These are phyloP conservation scores for Brotogeris chrysoptera DNA, from an alignment of 2,797 vertebrate genomes.

Conservation along the genomic window DNA sequence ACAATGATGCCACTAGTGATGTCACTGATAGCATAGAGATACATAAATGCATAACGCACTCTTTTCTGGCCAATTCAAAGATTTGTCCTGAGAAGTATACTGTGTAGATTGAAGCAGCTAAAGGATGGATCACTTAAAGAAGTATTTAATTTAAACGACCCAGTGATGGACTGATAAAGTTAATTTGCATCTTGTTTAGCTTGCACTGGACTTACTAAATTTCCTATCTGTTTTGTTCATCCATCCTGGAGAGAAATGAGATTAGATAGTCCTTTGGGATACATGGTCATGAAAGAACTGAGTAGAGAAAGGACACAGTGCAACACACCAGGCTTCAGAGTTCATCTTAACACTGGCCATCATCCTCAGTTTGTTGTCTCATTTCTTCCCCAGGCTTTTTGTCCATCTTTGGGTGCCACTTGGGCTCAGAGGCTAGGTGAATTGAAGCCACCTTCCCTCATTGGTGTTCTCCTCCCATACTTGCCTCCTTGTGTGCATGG, in stretches of 20 bases:
- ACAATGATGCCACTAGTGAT: neutral
- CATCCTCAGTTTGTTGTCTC: neutral
- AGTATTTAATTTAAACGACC: neutral
- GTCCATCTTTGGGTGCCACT: neutral
- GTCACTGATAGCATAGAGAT: neutral
- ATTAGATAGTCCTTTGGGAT: neutral
- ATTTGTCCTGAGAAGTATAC: neutral
- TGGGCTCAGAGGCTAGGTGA: neutral
- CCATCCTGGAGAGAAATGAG: neutral
- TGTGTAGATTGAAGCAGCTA: neutral
- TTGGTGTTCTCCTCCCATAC: neutral
- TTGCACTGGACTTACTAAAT: neutral
- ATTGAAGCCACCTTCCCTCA: neutral
- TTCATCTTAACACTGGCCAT: neutral
- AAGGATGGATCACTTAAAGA: neutral
- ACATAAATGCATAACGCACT: neutral
- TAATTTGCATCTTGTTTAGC: neutral
- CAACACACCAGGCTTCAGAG: neutral
- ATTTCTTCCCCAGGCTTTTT: neutral
- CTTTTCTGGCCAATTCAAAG: neutral
- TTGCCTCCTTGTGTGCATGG: neutral
- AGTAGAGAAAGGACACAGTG: neutral
- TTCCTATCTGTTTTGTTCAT: neutral
- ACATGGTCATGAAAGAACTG: neutral
- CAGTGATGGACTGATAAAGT: neutral